These are phyloP conservation scores for Prunella himalayana DNA, from an alignment of 2,113 vertebrate species.

Conservation along the genomic window DNA sequence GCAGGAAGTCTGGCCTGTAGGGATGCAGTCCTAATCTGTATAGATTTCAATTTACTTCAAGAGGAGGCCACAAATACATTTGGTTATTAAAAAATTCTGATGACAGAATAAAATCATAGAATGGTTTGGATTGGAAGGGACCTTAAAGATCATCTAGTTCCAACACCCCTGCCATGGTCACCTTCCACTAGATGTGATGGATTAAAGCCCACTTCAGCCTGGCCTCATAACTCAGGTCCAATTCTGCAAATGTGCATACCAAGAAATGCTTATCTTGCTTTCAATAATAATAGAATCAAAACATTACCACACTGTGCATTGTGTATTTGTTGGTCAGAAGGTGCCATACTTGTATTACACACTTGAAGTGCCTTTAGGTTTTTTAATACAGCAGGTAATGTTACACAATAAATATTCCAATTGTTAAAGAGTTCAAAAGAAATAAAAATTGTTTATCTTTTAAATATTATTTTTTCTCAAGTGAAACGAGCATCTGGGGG, in stretches of 20 bases:
- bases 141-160: neutral
- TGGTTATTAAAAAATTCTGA: neutral
- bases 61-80: neutral
- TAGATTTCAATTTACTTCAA: neutral
- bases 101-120: neutral
- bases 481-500: rapidly evolving
- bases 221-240: neutral
- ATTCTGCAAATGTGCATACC: neutral
- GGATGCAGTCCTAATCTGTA: neutral
- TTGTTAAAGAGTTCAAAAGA: neutral
- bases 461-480: neutral
- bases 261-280: neutral
- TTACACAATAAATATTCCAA: neutral
- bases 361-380: neutral
- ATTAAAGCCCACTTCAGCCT: neutral
- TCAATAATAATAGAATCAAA: neutral
- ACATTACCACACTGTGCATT: neutral
- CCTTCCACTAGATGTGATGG: neutral
- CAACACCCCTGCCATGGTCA: neutral
- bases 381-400: neutral
- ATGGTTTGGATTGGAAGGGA: neutral
- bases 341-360: neutral
- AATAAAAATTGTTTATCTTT: neutral
- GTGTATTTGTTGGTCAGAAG: neutral
- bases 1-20: neutral